phyloP scores from a whole-genome alignment of 2,888 invertebrate species.

The Ennomos fuscantarius region DNA sequence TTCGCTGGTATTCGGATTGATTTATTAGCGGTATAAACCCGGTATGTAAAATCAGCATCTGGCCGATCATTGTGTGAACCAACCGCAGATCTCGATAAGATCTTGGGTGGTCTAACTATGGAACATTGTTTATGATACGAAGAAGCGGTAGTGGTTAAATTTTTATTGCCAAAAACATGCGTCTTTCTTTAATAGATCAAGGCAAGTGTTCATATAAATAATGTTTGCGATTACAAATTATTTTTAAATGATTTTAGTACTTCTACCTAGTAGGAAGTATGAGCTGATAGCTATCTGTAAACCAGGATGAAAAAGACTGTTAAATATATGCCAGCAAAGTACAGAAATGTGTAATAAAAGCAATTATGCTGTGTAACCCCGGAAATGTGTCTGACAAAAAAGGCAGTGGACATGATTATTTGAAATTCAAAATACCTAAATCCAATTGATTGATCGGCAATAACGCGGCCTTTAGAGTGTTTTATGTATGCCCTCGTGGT shows the following conservation, averaged over 20 bases:
- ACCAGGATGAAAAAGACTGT: too few species aligned
- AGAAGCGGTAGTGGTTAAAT: conserved; percentile 36
- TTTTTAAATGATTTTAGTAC: too few species aligned
- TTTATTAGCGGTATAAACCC: conserved; percentile 69
- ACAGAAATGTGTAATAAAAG: too few species aligned
- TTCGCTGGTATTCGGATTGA: conserved; percentile 65
- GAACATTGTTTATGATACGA: conserved; percentile 56
- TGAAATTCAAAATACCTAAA: too few species aligned
- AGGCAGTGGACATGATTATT: too few species aligned
- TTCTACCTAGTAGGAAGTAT: too few species aligned
- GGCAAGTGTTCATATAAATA: neutral
- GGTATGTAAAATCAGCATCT: conserved; percentile 62
- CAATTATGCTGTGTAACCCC: too few species aligned
- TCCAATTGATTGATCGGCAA: conserved; percentile 16
- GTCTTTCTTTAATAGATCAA: conserved; percentile 11
- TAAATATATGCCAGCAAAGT: too few species aligned
- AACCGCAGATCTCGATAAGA: conserved; percentile 55
- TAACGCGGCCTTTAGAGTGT: conserved; percentile 15
- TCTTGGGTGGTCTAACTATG: conserved; percentile 67
- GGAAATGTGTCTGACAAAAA: too few species aligned
- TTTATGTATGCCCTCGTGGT: conserved; percentile 13
- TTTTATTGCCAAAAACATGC: conserved; percentile 48
- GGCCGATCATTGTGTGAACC: conserved; percentile 57
- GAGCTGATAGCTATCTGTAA: too few species aligned
- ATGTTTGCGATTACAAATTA: too few species aligned